These are phyloP conservation scores for Calcarius lapponicus DNA, from an alignment of 2,797 vertebrate species.

Conservation along the genomic window DNA sequence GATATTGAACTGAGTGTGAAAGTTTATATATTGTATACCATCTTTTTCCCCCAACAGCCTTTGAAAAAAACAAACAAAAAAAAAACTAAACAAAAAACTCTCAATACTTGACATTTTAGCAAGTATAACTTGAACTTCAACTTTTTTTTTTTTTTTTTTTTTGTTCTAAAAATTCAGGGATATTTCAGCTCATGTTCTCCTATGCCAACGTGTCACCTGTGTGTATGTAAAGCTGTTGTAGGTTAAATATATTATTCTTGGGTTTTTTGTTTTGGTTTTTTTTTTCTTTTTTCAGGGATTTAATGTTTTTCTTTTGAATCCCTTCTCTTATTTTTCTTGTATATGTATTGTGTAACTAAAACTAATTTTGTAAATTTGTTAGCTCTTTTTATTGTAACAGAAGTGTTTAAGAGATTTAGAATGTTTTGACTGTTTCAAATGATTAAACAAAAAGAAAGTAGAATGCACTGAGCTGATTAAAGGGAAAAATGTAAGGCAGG, in stretches of 20 bases:
- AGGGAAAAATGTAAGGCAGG: constrained; percentile 86
- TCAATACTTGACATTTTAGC: constrained; percentile 85
- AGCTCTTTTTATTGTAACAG: constrained; percentile 79
- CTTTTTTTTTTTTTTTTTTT: constrained; percentile 77
- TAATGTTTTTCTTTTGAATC: constrained; percentile 80
- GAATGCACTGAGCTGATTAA: constrained; percentile 94
- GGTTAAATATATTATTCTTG: constrained; percentile 76
- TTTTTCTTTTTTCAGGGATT: constrained; percentile 81
- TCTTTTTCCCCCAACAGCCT: constrained; percentile 79
- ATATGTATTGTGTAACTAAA: constrained; percentile 80
- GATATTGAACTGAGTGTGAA: constrained; percentile 83
- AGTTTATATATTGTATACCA: constrained; percentile 80
- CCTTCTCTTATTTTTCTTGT: constrained; percentile 79
- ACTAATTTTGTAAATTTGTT: constrained; percentile 80
- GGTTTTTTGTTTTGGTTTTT: background rate
- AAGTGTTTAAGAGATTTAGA: constrained; percentile 78
- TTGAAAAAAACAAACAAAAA: constrained; percentile 49
- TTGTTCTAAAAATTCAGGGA: constrained; percentile 96
- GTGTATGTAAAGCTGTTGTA: constrained; percentile 79
- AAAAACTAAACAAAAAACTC: constrained; percentile 72
- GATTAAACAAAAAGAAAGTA: constrained; percentile 80
- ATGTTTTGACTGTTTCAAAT: constrained; percentile 77
- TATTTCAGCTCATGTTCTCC: constrained; percentile 88
- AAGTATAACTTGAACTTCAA: constrained; percentile 92
- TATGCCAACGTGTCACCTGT: constrained; percentile 83